Evolutionary conservation across 2,113 vertebrate genomes (phyloP).

Genomic region (Callocephalon fimbriatum): DNA sequence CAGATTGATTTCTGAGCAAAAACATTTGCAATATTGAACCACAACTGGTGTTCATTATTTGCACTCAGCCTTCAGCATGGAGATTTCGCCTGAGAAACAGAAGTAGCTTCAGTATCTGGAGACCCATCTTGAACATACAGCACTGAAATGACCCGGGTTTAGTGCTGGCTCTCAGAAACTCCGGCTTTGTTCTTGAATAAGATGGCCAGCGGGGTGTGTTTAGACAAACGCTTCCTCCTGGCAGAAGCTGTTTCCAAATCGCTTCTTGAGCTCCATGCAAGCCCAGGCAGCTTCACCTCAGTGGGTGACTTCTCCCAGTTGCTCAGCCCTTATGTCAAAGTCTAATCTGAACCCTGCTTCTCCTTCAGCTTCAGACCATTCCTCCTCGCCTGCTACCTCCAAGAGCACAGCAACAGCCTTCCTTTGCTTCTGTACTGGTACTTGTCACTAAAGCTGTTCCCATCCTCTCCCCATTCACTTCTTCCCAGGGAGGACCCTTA

Average conservation of each 20-base stretch:
- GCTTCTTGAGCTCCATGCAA: not conserved
- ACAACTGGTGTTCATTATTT: rapidly evolving
- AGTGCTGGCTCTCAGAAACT: not conserved
- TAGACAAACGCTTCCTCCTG: not conserved
- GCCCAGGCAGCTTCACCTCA: not conserved
- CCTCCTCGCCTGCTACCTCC: not conserved
- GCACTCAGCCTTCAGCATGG: rapidly evolving
- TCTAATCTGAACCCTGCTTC: not conserved
- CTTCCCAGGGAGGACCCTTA: not conserved
- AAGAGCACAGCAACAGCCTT: not conserved
- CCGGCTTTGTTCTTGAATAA: not conserved
- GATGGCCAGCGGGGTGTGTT: rapidly evolving
- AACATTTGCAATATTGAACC: not conserved
- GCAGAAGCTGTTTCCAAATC: not conserved
- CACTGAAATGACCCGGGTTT: not conserved
- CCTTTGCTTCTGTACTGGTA: not conserved
- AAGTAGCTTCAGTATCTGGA: not conserved
- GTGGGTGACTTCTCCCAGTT: not conserved
- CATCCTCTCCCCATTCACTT: not conserved
- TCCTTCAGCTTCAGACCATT: not conserved
- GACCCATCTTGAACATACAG: not conserved
- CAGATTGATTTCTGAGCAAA: not conserved
- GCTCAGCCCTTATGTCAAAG: not conserved
- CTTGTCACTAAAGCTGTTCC: not conserved
- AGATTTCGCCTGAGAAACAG: not conserved